Base-by-base conservation (phyloP, 2,797 vertebrate species). In the Pygocentrus nattereri region DNA sequence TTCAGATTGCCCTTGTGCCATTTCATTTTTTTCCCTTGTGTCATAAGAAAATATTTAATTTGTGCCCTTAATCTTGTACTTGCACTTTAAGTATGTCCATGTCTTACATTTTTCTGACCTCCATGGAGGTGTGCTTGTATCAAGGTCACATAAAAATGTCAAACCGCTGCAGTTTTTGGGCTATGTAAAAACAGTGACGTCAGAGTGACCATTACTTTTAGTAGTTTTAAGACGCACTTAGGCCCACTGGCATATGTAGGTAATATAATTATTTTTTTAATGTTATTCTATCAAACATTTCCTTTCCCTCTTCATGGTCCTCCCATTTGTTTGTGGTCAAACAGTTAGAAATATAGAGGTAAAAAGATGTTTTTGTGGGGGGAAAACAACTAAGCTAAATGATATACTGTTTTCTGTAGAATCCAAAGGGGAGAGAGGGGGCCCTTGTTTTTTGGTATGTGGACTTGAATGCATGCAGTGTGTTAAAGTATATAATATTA, bases 381-480 rank as follows among this genome's bases (percentile, higher is more conserved):
- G 25, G 34, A 3, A 1, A 13, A 5, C n/a, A 19, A 15, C 2
- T n/a, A n/a, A 25, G 18, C 67, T 1, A n/a, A 76, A 6, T 18
- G 11, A 23, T 30, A 38, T 69, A 56, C 71, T 70, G 79, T 49
- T 78, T 76, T 83, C 19, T 72, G 58, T 69, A 25, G 71, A 30
- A 49, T 21, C 31, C 31, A 16, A 44, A 23, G 31, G 50, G 68
- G 54, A 54, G 18, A 79, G 68, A 68, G 16, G 68, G 12, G 73
- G 81, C 77, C 76, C 69, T 74, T 75, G 74, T 89, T 87, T 87
- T 44, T 73, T 87, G 90, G 91, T 90, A 92, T 76, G 81, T 91
- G 89, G 91, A 89, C 83, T 87, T 74, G 88, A 90, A 92, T 91
- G 93, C 93, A 94, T 94, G 93, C 90, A 62, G 90, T 92, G 89